Percentiles rank a stretch among this genome's conserved stretches.
Evolutionary conservation across 2,113 vertebrate genomes (phyloP).

Genomic region (Hippoglossus stenolepis): DNA sequence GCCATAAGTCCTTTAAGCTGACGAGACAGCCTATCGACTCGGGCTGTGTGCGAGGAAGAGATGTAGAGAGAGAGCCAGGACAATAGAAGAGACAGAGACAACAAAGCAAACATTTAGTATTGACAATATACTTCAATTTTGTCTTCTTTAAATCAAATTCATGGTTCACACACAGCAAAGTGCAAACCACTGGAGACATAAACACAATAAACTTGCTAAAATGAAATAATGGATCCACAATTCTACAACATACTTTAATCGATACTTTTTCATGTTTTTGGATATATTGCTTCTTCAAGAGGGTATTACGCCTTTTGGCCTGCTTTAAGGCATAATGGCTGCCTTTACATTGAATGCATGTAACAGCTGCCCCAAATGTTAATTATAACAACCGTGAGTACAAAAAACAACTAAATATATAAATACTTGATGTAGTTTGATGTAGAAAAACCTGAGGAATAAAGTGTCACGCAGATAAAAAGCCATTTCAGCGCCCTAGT

Average conservation of each 20-base stretch:
- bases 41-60: constrained; percentile 83
- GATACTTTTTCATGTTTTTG: neutral
- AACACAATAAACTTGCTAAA: too few species aligned
- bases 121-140: neutral
- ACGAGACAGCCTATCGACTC: constrained; percentile 95
- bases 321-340: neutral
- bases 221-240: neutral
- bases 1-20: constrained; percentile 96
- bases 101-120: constrained; percentile 5
- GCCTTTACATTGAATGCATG: neutral
- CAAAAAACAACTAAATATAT: neutral
- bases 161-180: neutral
- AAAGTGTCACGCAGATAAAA: neutral
- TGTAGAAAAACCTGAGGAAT: neutral
- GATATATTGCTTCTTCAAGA: neutral
- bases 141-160: neutral
- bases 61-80: constrained; percentile 25
- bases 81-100: neutral
- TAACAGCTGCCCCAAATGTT: neutral
- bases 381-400: neutral
- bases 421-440: neutral
- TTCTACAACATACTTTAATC: neutral
- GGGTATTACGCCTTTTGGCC: neutral
- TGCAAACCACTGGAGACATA: neutral
- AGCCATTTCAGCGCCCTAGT: neutral